A percentile compares a stretch with the other conserved stretches of the same genome.
These are phyloP conservation scores for Brachionichthys hirsutus DNA, from an alignment of 2,113 vertebrate genomes.

Conservation along the genomic window DNA sequence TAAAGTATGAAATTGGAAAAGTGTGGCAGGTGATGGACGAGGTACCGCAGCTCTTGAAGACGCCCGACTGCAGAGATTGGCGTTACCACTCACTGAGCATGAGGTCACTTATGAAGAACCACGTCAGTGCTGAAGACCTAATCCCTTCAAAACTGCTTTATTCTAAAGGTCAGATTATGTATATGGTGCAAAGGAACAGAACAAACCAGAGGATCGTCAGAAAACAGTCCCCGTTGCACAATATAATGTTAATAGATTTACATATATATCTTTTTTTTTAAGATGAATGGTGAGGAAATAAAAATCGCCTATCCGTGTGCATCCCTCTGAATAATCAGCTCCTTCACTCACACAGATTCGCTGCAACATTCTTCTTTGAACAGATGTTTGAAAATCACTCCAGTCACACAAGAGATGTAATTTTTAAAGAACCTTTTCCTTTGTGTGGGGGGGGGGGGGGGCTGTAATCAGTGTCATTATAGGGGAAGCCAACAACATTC, in stretches of 20 bases:
- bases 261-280: too few species aligned
- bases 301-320: background rate
- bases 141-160: conserved; percentile 11
- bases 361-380: background rate
- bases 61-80: conserved; percentile 16
- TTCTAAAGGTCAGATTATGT: conserved; percentile 1
- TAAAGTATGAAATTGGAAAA: conserved; percentile 25
- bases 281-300: background rate
- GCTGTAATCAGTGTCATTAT: conserved; percentile 32
- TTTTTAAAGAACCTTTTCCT: conserved; percentile 12
- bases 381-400: conserved; percentile 15
- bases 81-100: conserved; percentile 35
- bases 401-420: conserved; percentile 7
- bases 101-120: conserved; percentile 9
- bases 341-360: conserved; percentile 6
- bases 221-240: too few species aligned
- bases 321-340: background rate
- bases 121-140: conserved; percentile 15
- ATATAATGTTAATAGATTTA: too few species aligned
- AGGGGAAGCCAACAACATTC: conserved; percentile 2
- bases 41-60: conserved; percentile 21
- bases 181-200: background rate
- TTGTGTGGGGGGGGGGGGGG: conserved; percentile 13
- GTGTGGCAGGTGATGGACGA: conserved; percentile 35
- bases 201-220: too few species aligned